Conservation (phyloP, 2,888 invertebrate genomes). For the Rhingia campestris region DNA sequence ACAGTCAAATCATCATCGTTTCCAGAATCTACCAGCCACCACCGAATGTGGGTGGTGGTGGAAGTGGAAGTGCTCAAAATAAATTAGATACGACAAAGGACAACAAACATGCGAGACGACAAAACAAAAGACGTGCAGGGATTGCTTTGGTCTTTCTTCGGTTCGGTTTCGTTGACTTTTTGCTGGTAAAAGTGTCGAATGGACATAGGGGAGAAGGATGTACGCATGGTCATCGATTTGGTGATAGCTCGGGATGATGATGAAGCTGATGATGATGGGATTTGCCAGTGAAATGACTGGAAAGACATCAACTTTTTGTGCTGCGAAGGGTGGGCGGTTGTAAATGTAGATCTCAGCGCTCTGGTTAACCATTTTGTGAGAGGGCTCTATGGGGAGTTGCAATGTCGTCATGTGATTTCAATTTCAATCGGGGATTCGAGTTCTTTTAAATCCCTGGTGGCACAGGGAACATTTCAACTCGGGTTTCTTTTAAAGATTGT, state of each 20-base stretch:
- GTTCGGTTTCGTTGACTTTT: constrained; percentile 24
- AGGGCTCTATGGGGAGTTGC: constrained; percentile 50
- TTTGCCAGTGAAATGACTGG: constrained; percentile 50
- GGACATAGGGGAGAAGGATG: constrained; percentile 23
- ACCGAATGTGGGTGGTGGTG: constrained; percentile 47
- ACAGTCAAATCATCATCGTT: constrained; percentile 58
- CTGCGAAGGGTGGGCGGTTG: neutral
- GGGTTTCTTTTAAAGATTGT: constrained; percentile 23
- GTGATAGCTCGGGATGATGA: constrained; percentile 49
- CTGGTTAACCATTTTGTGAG: constrained; percentile 28
- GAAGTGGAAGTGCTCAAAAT: constrained; percentile 55
- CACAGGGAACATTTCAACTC: constrained; percentile 11
- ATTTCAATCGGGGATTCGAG: constrained; percentile 54
- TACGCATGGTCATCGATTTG: constrained; percentile 63
- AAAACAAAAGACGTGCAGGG: constrained; percentile 13
- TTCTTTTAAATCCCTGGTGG: constrained; percentile 34
- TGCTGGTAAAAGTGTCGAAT: constrained; percentile 43
- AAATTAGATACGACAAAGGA: constrained; percentile 67
- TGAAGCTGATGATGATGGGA: constrained; percentile 61
- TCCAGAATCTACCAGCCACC: constrained; percentile 18
- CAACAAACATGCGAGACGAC: constrained; percentile 54
- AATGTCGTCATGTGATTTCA: constrained; percentile 47
- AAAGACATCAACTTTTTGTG: constrained; percentile 1
- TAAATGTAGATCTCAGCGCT: constrained; percentile 5
- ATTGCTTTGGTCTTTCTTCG: constrained; percentile 27